Percentiles rank a stretch among this genome's conserved stretches.
Conservation (phyloP, 2,888 invertebrate genomes). For the Holacanthella duospinosa region DNA sequence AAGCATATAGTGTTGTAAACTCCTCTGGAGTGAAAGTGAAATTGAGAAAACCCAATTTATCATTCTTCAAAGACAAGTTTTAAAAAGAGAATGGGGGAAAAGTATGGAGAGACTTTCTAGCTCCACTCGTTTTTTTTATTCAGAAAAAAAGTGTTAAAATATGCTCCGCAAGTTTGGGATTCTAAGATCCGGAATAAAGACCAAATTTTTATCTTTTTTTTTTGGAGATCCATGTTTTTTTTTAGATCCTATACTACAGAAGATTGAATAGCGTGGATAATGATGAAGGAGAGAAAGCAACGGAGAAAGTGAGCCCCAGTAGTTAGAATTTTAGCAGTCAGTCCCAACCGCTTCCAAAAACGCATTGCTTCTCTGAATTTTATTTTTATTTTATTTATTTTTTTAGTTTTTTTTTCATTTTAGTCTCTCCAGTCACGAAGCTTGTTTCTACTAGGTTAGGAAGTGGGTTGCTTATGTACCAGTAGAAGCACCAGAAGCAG, state of each 20-base stretch:
- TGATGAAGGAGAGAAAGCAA: background rate
- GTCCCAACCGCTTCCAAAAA: background rate
- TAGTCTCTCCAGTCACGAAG: constrained; percentile 2
- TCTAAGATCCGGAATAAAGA: too few relatives aligned
- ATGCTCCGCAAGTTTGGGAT: too few relatives aligned
- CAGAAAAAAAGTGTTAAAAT: too few relatives aligned
- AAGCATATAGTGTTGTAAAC: background rate
- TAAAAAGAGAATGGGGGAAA: background rate
- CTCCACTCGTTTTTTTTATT: too few relatives aligned
- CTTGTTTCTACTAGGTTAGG: background rate
- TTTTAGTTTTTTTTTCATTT: background rate
- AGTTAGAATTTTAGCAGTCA: background rate
- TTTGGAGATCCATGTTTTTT: background rate
- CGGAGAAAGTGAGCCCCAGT: background rate
- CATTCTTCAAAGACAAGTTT: background rate
- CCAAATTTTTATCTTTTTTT: background rate
- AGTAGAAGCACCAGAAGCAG: too few relatives aligned
- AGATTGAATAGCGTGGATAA: constrained; percentile 1
- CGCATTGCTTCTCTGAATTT: background rate
- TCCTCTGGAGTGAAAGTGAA: background rate
- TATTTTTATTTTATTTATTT: background rate
- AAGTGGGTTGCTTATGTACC: too few relatives aligned
- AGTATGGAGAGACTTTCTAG: too few relatives aligned
- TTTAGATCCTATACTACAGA: background rate
- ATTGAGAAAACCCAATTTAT: background rate